Conservation (phyloP, 2,888 invertebrate species). For the Apocheima hispidaria region DNA sequence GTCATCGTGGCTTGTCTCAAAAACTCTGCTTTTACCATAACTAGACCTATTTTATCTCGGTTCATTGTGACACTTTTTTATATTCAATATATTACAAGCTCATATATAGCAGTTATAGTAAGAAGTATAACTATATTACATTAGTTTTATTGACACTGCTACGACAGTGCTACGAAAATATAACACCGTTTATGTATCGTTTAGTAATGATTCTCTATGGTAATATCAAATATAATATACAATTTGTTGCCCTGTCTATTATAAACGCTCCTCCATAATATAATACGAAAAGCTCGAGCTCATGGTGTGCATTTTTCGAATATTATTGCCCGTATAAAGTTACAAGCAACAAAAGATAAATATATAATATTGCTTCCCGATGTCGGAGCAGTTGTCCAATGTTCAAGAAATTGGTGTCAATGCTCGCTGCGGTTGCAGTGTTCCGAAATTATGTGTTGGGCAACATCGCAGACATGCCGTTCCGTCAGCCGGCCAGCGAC, state of each 20-base stretch:
- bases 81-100: slow-evolving; percentile 37
- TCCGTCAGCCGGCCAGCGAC: slow-evolving; percentile 58
- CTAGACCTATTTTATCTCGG: slow-evolving; percentile 51
- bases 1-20: slow-evolving; percentile 68
- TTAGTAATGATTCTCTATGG: slow-evolving; percentile 1
- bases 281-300: slow-evolving; percentile 12
- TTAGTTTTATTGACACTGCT: slow-evolving; percentile 14
- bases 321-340: slow-evolving; percentile 39
- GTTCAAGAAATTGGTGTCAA: slow-evolving; percentile 82
- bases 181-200: not conserved
- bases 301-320: slow-evolving; percentile 32
- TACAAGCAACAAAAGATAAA: slow-evolving; percentile 44
- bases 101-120: not conserved
- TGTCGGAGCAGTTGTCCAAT: slow-evolving; percentile 68
- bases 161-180: slow-evolving; percentile 37
- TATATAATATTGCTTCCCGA: slow-evolving; percentile 56
- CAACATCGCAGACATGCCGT: slow-evolving; percentile 65
- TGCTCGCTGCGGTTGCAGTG: slow-evolving; percentile 84
- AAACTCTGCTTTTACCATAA: slow-evolving; percentile 55
- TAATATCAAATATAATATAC: slow-evolving; percentile 13
- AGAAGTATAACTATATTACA: not conserved
- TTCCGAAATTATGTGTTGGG: slow-evolving; percentile 83
- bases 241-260: slow-evolving; percentile 20
- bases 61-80: slow-evolving; percentile 47
- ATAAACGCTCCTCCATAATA: slow-evolving; percentile 17